Base-by-base conservation (phyloP, 2,888 invertebrate genomes). In the Phoenoteleia sp. region DNA sequence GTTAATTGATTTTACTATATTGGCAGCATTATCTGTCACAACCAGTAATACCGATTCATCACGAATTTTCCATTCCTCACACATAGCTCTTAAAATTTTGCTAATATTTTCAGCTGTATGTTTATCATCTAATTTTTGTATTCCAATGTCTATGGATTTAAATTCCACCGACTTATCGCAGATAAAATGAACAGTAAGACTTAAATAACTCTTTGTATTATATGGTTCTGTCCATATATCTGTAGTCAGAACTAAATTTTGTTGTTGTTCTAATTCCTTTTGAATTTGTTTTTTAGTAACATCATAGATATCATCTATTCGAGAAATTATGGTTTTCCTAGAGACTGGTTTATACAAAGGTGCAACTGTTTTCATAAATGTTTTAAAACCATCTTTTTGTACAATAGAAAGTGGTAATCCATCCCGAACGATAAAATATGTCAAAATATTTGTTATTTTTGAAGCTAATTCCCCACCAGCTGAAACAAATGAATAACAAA, bases 11-110 rank as follows among this genome's bases (percentile, higher is more conserved):
- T 86, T 86, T 36, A 66, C 76, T 3, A 89, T 88, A 64, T 89
- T 89, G 1, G 86, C 80, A 7, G 79, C 88, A 33, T 81, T 87
- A 52, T 88, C 89, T 6, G 88, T 69, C 6, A 89, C 85, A 7
- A 88, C 67, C 2, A 81, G 81, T 0, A 77, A 15, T 1, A 89
- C 60, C n/a, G 71, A 84, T 0, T 86, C 84, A 23, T 64, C 77
- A 0, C 75, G 45, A 21, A 89, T 88, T 25, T 75, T 27, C 88
- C 88, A 90, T 9, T 86, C 72, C 1, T 56, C 23, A 13, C 36
- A 29, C 15, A 82, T 79, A 36, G 85, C 49, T 17, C 58, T 6
- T 0, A 88, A 29, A 76, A 80, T 85, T 19, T 72, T 17, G 45
- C 33, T 15, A 4, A 88, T 39, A 76, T 88, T 76, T 23, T 86